phyloP scores from a whole-genome alignment of 64 coral and sea anemone species.

The Cladopsammia gracilis region DNA sequence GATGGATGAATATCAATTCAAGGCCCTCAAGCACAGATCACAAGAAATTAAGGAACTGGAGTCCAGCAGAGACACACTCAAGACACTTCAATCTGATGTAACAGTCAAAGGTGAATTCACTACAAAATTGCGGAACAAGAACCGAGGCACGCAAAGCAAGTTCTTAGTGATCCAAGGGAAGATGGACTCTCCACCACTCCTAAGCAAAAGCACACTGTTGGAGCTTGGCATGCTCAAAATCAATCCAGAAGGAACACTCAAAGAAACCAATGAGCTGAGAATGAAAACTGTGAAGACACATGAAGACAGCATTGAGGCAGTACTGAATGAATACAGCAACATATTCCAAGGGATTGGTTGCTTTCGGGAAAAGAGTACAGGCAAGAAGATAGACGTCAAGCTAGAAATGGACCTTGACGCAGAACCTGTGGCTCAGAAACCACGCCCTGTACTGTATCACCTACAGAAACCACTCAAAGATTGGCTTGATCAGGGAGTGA shows the following conservation, averaged over 20 bases:
- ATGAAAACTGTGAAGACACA: constrained; percentile 20
- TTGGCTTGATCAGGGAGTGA: constrained; percentile 54
- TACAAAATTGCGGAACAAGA: constrained; percentile 70
- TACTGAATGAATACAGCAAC: neutral
- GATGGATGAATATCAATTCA: constrained; percentile 90
- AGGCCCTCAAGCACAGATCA: constrained; percentile 74
- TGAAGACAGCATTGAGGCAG: neutral
- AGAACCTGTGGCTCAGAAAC: constrained; percentile 35
- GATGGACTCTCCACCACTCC: constrained; percentile 76
- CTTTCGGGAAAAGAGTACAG: constrained; percentile 56
- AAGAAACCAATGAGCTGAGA: constrained; percentile 39
- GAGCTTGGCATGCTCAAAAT: constrained; percentile 77
- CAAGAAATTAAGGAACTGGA: constrained; percentile 72
- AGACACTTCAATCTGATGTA: constrained; percentile 47
- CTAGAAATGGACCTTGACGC: constrained; percentile 52
- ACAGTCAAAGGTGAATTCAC: constrained; percentile 75
- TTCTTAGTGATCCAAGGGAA: constrained; percentile 75
- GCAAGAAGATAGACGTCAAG: constrained; percentile 59
- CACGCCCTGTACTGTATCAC: constrained; percentile 20
- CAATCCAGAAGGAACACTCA: constrained; percentile 32
- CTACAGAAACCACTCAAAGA: constrained; percentile 57
- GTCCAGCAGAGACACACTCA: neutral
- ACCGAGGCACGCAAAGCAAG: constrained; percentile 48
- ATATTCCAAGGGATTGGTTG: constrained; percentile 29
- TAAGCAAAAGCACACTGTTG: constrained; percentile 67